Percentiles rank a stretch among this genome's conserved stretches.
These are phyloP conservation scores for Nemotelus pantherinus DNA, from an alignment of 2,888 invertebrate genomes.

Conservation along the genomic window DNA sequence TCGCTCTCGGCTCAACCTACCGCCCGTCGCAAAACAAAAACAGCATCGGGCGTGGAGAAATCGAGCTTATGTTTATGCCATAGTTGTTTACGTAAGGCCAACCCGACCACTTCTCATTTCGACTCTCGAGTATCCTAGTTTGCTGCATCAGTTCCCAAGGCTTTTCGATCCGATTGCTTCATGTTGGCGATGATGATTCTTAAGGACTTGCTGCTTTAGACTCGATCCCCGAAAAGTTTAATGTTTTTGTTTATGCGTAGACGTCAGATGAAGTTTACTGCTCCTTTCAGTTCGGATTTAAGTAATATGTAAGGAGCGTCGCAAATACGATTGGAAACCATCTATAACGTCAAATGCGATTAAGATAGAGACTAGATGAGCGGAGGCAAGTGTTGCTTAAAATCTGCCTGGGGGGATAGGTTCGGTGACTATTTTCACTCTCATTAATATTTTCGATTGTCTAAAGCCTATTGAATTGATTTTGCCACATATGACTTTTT, in stretches of 20 bases:
- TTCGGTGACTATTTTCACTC: too few species aligned
- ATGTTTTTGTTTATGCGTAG: constrained; percentile 22
- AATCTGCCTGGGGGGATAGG: background rate
- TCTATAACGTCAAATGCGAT: constrained; percentile 5
- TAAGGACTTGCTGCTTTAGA: background rate
- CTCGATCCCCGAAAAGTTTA: constrained; percentile 5
- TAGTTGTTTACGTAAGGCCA: too few species aligned
- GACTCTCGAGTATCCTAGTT: constrained; percentile 13
- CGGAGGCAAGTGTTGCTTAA: background rate
- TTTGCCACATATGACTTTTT: too few species aligned
- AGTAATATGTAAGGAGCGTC: constrained; percentile 47
- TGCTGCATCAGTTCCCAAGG: constrained; percentile 29
- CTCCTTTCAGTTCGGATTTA: constrained; percentile 15
- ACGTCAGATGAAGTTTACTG: constrained; percentile 21
- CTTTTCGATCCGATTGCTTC: background rate
- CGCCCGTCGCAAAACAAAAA: constrained; percentile 11
- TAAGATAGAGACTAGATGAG: constrained; percentile 1
- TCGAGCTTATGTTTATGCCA: constrained; percentile 30
- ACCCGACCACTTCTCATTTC: background rate
- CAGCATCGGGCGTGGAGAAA: constrained; percentile 6
- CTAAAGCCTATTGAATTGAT: too few species aligned
- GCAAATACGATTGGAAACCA: constrained; percentile 17
- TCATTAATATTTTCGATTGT: too few species aligned
- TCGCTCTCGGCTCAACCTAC: background rate
- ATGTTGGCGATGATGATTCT: constrained; percentile 11